Evolutionary conservation across 2,888 invertebrate species (phyloP).

Genomic region (Scaptomyza tumidula): DNA sequence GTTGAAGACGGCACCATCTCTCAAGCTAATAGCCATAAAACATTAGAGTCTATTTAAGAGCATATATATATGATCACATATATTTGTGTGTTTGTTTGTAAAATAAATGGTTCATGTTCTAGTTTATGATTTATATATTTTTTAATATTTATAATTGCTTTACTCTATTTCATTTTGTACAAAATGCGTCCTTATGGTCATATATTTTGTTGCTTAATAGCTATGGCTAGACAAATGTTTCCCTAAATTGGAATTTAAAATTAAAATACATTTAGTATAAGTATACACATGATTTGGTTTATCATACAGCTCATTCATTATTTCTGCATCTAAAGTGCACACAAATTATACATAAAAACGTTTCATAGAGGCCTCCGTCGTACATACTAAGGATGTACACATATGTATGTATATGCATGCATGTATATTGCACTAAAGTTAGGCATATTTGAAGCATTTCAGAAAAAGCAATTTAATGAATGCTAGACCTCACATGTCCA

Average conservation of each 20-base stretch:
- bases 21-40: slow-evolving; percentile 36
- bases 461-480: slow-evolving; percentile 65
- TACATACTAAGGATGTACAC: slow-evolving; percentile 50
- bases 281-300: slow-evolving; percentile 61
- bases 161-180: slow-evolving; percentile 75
- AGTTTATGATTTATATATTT: slow-evolving; percentile 26
- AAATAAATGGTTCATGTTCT: slow-evolving; percentile 29
- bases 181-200: slow-evolving; percentile 73
- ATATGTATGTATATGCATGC: slow-evolving; percentile 29
- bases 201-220: slow-evolving; percentile 66
- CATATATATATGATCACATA: neutral
- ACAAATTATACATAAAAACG: slow-evolving; percentile 32
- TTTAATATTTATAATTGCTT: slow-evolving; percentile 50
- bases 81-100: slow-evolving; percentile 22
- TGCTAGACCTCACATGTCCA: slow-evolving; percentile 47
- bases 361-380: slow-evolving; percentile 20
- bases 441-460: slow-evolving; percentile 61
- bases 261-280: slow-evolving; percentile 64
- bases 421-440: slow-evolving; percentile 56
- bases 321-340: slow-evolving; percentile 51
- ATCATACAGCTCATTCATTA: slow-evolving; percentile 47
- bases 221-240: slow-evolving; percentile 83
- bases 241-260: slow-evolving; percentile 79
- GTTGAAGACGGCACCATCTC: slow-evolving; percentile 69
- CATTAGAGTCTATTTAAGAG: slow-evolving; percentile 21